Conservation (phyloP, 2,113 vertebrate species). For the Siniperca knerii region DNA sequence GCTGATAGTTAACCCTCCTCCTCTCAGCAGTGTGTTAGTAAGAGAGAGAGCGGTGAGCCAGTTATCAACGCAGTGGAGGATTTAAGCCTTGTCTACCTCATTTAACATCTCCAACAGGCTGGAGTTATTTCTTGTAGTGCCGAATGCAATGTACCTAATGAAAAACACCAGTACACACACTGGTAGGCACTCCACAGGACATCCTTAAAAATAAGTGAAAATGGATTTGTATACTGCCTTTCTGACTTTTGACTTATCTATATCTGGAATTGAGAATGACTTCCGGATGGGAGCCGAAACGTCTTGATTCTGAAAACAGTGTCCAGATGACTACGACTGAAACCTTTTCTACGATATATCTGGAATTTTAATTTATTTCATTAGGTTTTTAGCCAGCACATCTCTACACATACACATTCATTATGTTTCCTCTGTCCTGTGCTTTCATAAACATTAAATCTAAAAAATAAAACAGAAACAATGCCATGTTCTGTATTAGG, state of each 20-base stretch:
- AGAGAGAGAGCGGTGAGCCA: conserved; percentile 49
- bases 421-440: background rate
- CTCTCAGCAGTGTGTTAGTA: conserved; percentile 52
- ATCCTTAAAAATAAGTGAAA: conserved; percentile 14
- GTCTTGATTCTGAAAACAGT: no score
- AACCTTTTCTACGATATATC: background rate
- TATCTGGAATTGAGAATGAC: background rate
- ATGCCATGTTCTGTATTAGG: background rate
- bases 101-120: conserved; percentile 55
- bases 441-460: background rate
- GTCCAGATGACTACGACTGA: no score
- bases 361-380: background rate
- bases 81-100: conserved; percentile 66
- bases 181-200: background rate
- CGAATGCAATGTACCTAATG: conserved; percentile 37
- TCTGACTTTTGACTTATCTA: background rate
- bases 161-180: background rate
- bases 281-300: no score
- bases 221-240: background rate
- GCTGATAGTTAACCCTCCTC: conserved; percentile 69
- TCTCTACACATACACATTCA: background rate
- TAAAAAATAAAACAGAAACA: background rate
- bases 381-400: background rate
- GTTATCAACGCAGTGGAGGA: conserved; percentile 58
- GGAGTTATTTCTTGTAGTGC: background rate